Conservation (phyloP, 2,888 invertebrate genomes). For the Scrobipalpa costella region DNA sequence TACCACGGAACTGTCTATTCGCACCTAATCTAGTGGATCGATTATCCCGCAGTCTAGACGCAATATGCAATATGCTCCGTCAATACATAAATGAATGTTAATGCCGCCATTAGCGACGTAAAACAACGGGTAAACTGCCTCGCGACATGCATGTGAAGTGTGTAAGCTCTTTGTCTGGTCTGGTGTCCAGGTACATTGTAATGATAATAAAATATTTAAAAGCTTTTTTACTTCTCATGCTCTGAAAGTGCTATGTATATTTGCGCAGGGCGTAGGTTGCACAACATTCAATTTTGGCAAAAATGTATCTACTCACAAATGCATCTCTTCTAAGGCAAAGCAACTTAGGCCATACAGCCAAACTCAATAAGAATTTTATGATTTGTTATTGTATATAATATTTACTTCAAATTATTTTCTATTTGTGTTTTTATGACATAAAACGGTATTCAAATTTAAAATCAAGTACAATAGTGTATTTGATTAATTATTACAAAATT, state of each 20-base stretch:
- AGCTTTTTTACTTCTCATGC: not conserved
- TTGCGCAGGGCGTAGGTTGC: not conserved
- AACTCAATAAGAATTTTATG: no score
- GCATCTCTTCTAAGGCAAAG: no score
- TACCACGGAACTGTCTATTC: constrained; percentile 24
- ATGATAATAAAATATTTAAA: not conserved
- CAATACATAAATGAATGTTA: constrained; percentile 26
- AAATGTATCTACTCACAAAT: no score
- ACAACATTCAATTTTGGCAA: no score
- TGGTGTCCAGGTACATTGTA: not conserved
- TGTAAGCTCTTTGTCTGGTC: not conserved
- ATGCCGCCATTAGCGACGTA: constrained; percentile 16
- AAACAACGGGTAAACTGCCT: constrained; percentile 16
- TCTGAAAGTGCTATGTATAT: no score
- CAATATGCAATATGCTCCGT: constrained; percentile 11
- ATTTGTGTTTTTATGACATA: no score
- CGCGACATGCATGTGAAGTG: constrained; percentile 17
- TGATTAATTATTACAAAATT: no score
- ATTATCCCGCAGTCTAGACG: constrained; percentile 21
- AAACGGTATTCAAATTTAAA: no score
- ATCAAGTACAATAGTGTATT: no score
- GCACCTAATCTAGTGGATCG: constrained; percentile 12
- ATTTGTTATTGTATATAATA: no score
- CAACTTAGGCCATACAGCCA: no score
- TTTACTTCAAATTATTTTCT: no score